phyloP scores from a whole-genome alignment of 2,113 vertebrate species.

The Rousettus leschenaultii region DNA sequence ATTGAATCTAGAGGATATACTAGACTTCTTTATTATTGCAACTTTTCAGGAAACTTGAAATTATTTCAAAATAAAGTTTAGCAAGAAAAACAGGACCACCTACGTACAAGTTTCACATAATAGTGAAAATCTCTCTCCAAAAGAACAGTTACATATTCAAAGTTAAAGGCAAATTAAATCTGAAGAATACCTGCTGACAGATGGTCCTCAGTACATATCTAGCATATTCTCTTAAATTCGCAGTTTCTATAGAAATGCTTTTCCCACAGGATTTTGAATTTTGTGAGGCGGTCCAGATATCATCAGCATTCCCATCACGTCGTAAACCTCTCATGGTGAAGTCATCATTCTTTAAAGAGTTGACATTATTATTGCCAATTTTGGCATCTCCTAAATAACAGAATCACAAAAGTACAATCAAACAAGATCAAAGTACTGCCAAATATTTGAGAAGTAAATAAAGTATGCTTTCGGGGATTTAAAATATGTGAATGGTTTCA shows the following conservation, averaged over 20 bases:
- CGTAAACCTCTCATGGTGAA: constrained; percentile 72
- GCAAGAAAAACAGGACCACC: neutral
- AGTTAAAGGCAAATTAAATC: neutral
- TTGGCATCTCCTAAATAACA: constrained; percentile 80
- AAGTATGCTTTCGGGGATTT: neutral
- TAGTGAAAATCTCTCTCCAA: neutral
- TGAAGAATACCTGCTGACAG: constrained; percentile 83
- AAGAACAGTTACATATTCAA: neutral
- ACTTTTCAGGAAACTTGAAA: neutral
- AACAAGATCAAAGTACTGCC: neutral
- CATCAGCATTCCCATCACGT: constrained; percentile 75
- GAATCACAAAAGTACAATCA: constrained; percentile 58
- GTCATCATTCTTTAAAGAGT: constrained; percentile 77
- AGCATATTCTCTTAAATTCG: constrained; percentile 83
- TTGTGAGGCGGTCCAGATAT: constrained; percentile 73
- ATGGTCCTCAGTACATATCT: constrained; percentile 83
- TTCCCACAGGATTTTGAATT: constrained; percentile 74
- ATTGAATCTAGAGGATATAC: neutral
- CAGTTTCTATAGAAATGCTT: constrained; percentile 80
- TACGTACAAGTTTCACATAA: neutral
- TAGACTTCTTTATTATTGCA: neutral
- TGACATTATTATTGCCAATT: constrained; percentile 76
- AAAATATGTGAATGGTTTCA: neutral
- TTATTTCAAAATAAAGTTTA: neutral
- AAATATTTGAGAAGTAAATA: neutral